phyloP scores from a whole-genome alignment of 2,888 invertebrate genomes.

The Harmothoe impar region DNA sequence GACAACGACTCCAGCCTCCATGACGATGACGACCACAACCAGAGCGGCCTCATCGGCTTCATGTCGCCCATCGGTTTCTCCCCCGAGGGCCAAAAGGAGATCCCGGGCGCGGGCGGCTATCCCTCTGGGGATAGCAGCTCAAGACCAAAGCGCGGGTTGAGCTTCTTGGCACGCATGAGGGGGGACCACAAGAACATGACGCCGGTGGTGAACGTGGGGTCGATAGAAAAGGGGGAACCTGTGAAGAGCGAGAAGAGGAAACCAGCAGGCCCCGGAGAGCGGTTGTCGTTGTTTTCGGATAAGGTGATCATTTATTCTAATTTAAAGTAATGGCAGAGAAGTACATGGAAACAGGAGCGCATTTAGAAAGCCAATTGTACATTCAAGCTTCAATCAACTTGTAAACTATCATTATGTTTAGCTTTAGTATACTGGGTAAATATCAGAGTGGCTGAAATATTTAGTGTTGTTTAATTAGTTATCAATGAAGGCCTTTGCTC shows the following conservation, averaged over 20 bases:
- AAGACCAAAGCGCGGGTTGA: conserved; percentile 3
- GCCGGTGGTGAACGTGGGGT: conserved; percentile 23
- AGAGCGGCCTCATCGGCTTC: not conserved
- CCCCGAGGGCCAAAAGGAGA: conserved; percentile 29
- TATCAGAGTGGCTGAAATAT: too few relatives aligned
- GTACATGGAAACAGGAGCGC: too few relatives aligned
- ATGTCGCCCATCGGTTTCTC: conserved; percentile 51
- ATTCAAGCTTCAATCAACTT: too few relatives aligned
- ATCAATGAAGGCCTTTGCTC: too few relatives aligned
- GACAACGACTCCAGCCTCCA: conserved; percentile 40
- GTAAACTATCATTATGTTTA: too few relatives aligned
- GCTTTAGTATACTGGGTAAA: too few relatives aligned
- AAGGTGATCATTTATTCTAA: not conserved
- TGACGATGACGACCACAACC: not conserved
- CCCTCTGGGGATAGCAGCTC: not conserved
- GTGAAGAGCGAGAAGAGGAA: not conserved
- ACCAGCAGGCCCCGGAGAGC: not conserved
- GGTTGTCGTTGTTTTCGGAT: conserved; percentile 38
- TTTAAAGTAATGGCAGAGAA: too few relatives aligned
- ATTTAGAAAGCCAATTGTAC: too few relatives aligned
- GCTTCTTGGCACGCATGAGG: conserved; percentile 30
- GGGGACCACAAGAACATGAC: conserved; percentile 11
- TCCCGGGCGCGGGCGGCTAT: not conserved
- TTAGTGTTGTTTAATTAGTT: too few relatives aligned
- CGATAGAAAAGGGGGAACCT: not conserved